A percentile compares a stretch with the other conserved stretches of the same genome.
These are phyloP conservation scores for Argynnis bischoffii DNA, from an alignment of 2,888 invertebrate species.

Conservation along the genomic window DNA sequence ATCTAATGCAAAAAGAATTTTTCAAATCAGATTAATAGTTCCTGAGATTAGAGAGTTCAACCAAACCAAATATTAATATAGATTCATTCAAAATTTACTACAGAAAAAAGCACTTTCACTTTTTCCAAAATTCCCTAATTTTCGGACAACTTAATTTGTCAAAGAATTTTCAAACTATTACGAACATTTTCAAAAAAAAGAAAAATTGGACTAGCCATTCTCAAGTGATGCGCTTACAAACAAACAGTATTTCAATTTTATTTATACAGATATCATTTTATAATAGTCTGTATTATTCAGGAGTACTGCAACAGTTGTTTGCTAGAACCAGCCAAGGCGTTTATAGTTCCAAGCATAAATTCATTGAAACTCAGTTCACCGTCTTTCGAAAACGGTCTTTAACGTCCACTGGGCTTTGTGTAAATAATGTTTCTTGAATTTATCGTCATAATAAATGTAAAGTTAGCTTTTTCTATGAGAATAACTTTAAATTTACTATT, in stretches of 20 bases:
- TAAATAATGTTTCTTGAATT: conserved; percentile 80
- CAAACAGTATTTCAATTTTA: background rate
- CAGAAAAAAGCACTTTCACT: too few species aligned
- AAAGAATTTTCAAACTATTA: too few species aligned
- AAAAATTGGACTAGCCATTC: too few species aligned
- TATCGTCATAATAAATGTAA: conserved; percentile 78
- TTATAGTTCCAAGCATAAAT: conserved; percentile 65
- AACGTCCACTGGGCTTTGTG: conserved; percentile 78
- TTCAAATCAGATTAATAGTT: too few species aligned
- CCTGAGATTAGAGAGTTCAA: too few species aligned
- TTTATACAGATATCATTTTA: conserved; percentile 10
- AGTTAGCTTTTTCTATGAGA: conserved; percentile 71
- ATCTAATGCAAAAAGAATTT: too few species aligned
- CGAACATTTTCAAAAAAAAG: too few species aligned
- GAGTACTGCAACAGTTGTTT: conserved; percentile 25
- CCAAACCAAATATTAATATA: too few species aligned
- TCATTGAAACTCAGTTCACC: conserved; percentile 70
- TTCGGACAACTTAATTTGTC: too few species aligned
- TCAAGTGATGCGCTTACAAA: too few species aligned
- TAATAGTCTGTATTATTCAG: conserved; percentile 11
- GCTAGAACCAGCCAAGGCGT: conserved; percentile 30
- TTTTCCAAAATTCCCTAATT: too few species aligned
- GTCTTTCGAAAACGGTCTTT: conserved; percentile 76
- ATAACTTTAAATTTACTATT: conserved; percentile 15
- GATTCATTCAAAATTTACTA: too few species aligned